Conservation (phyloP, 2,797 vertebrate genomes). For the Threskiornis aethiopicus region DNA sequence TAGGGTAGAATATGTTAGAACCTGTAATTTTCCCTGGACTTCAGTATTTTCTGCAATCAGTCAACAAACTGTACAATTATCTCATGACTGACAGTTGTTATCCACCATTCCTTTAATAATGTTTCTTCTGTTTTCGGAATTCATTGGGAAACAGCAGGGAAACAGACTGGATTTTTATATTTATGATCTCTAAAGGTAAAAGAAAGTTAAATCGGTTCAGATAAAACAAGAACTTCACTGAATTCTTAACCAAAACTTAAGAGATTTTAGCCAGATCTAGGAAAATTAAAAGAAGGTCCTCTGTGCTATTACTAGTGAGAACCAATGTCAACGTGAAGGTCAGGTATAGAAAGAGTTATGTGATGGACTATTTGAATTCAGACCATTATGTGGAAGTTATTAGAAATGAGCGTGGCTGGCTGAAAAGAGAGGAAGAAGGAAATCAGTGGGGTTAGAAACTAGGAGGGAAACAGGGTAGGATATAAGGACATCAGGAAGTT, state of each 20-base stretch:
- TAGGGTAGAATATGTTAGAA: not conserved
- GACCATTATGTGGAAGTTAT: not conserved
- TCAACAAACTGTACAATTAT: not conserved
- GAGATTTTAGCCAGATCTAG: not conserved
- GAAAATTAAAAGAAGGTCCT: not conserved
- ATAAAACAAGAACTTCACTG: not conserved
- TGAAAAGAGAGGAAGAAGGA: not conserved
- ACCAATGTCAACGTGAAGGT: not conserved
- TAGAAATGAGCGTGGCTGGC: not conserved
- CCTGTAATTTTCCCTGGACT: not conserved
- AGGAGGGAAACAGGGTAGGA: not conserved
- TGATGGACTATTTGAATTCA: not conserved
- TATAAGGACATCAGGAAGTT: not conserved
- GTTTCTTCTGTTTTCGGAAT: not conserved
- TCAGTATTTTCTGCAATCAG: not conserved
- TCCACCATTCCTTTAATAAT: not conserved
- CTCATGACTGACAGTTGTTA: not conserved
- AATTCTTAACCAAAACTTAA: not conserved
- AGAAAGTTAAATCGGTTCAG: not conserved
- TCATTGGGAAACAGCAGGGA: not conserved
- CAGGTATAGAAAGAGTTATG: not conserved
- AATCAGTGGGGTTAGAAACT: not conserved
- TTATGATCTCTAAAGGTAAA: not conserved
- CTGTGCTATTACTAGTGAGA: not conserved
- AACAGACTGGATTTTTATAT: not conserved